Evolutionary conservation across 2,888 invertebrate genomes (phyloP), one percentile per base, ranked within the genome.

Genomic region (Raillietiella orientalis): DNA sequence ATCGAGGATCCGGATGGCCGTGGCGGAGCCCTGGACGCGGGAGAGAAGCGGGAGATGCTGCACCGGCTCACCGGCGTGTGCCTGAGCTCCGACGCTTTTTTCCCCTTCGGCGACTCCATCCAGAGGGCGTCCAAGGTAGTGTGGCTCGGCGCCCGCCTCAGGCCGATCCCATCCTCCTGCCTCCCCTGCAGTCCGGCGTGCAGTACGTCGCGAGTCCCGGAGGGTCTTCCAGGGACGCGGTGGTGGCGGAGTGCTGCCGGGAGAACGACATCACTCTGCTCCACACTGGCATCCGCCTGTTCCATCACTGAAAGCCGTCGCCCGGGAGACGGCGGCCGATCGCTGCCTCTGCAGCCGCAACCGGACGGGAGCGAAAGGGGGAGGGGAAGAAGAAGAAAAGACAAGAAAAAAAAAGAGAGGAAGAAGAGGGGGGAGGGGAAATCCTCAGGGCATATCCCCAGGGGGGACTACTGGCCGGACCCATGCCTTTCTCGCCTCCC

Each of bases 21-120:
- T 65, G 4, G 84, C 84, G 1, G 49, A 57, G 11, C 56, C 58
- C 23, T 51, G 84, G 13, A 65, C 66, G 0, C 54, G 59, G 24
- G 47, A 52, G 20, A n/a, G n/a, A 66, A 72, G 35, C 58, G 59
- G 30, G 43, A 49, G 28, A 52, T 62, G 44, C 49, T 82, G 38
- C 31, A 33, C 5, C 31, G 49, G 32, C 36, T 55, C 37, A 60
- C 57, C 32, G 65, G 64, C 14, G 75, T 77, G 10, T n/a, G 11
- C 3, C 55, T 93, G 13, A 74, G 74, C 10, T 90, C 90, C 0
- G 93, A 96, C 49, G 93, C 90, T 0, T 96, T 93, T 57, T 90
- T 96, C 53, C 93, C 93, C 15, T 93, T 93, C 58, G 58, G 87
- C 35, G 93, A 96, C 43, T 93, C 87, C 41, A 67, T 96, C 28